A percentile compares a stretch with the other conserved stretches of the same genome.
These are phyloP conservation scores for Semnornis frantzii DNA, from an alignment of 2,113 vertebrate species.

Conservation along the genomic window DNA sequence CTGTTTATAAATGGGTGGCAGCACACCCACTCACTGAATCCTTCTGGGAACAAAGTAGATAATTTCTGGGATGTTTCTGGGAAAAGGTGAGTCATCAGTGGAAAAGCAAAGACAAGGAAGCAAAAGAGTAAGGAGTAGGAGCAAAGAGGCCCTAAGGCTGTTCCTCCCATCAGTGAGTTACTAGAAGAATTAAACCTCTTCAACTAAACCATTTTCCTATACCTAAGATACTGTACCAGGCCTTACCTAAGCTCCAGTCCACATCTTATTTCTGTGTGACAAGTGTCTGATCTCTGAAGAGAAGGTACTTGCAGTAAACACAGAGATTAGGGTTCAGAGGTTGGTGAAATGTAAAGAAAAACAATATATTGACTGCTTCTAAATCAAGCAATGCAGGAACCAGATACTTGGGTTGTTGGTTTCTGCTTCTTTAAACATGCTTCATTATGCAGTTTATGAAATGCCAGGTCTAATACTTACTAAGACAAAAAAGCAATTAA, in stretches of 20 bases:
- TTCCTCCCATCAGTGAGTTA: not conserved
- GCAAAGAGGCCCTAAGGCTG: not conserved
- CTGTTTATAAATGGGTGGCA: not conserved
- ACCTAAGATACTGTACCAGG: not conserved
- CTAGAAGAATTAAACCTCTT: not conserved
- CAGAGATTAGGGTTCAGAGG: not conserved
- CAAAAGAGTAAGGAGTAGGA: not conserved
- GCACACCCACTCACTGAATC: fast-evolving
- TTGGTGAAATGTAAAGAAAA: not conserved
- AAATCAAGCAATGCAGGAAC: not conserved
- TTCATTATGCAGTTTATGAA: not conserved
- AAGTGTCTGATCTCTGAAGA: not conserved
- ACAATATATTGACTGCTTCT: not conserved
- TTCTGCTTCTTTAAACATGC: not conserved
- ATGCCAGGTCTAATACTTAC: not conserved
- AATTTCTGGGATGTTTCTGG: not conserved
- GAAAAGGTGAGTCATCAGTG: not conserved
- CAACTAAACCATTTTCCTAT: not conserved
- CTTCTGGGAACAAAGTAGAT: not conserved
- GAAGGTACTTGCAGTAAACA: not conserved
- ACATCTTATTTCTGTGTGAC: not conserved
- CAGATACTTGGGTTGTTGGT: not conserved
- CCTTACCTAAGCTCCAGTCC: not conserved
- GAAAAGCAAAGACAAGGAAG: not conserved
- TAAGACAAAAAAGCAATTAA: not conserved